Percentiles rank a stretch among this genome's conserved stretches.
phyloP scores from a whole-genome alignment of 1,140 invertebrate species.

The Drosophila sp. region DNA sequence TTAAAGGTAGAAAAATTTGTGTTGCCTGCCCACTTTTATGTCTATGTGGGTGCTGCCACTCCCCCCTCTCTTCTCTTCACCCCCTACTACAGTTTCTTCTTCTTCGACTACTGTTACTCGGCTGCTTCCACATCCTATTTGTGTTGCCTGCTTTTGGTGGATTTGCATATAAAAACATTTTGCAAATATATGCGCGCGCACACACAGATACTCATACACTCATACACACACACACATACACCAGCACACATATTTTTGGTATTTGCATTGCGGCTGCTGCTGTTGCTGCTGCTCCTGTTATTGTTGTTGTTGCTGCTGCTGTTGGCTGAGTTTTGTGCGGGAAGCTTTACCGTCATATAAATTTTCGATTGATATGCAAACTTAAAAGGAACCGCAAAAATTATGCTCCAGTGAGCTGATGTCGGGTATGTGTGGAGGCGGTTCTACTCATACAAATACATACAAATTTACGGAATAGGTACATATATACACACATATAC shows the following conservation, averaged over 20 bases:
- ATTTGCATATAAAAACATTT: constrained; percentile 79
- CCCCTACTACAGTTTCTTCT: constrained; percentile 17
- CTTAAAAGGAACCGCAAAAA: constrained; percentile 82
- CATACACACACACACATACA: constrained; percentile 24
- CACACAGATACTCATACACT: constrained; percentile 43
- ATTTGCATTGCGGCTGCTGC: constrained; percentile 58
- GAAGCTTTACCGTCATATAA: constrained; percentile 72
- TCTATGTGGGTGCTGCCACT: constrained; percentile 13
- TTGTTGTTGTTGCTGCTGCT: constrained; percentile 26
- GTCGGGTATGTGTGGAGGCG: constrained; percentile 14
- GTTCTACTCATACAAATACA: not conserved
- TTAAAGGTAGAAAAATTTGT: constrained; percentile 58
- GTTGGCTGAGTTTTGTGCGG: constrained; percentile 2
- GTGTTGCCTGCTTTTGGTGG: constrained; percentile 55
- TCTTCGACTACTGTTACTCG: constrained; percentile 22
- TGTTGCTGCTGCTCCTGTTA: not conserved
- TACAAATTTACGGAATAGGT: not conserved
- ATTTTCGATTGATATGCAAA: constrained; percentile 83
- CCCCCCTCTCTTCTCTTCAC: constrained; percentile 24
- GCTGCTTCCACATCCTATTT: constrained; percentile 11
- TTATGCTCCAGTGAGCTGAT: constrained; percentile 77
- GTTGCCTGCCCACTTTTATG: constrained; percentile 37
- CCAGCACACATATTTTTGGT: constrained; percentile 37
- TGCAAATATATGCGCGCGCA: constrained; percentile 76
- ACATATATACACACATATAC: not conserved